Percentiles rank a stretch among this genome's conserved stretches.
Evolutionary conservation across 53 echinoderm and acorn worm species (phyloP).

Genomic region (Arbacia lixula): DNA sequence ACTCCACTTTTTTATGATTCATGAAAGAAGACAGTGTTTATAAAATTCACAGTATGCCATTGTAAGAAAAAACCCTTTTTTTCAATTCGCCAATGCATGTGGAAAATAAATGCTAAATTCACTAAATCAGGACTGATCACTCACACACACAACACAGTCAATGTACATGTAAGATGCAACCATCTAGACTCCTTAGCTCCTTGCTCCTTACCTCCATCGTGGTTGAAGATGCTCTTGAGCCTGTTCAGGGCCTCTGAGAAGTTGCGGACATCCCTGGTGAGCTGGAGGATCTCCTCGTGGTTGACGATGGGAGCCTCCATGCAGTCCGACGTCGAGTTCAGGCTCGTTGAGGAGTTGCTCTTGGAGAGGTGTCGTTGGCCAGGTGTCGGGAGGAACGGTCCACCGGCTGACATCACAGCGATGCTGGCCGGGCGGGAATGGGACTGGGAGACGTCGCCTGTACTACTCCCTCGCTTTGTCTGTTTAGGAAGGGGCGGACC

Average conservation of each 20-base stretch:
- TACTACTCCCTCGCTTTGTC: constrained; percentile 39
- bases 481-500: neutral
- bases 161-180: no score
- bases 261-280: constrained; percentile 89
- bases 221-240: constrained; percentile 73
- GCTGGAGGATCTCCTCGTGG: constrained; percentile 96
- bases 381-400: constrained; percentile 32
- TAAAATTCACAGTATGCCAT: no score
- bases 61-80: no score
- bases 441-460: neutral
- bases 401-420: constrained; percentile 63
- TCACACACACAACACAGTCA: no score
- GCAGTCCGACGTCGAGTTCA: constrained; percentile 82
- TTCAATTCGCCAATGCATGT: no score
- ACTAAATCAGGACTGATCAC: no score
- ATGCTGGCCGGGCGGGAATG: constrained; percentile 74
- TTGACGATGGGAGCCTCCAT: constrained; percentile 88
- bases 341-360: constrained; percentile 91
- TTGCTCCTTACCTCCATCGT: constrained; percentile 63
- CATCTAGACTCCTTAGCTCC: no score
- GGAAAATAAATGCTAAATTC: no score
- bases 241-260: constrained; percentile 90
- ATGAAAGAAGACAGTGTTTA: no score
- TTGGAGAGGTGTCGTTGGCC: constrained; percentile 66
- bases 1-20: no score